These are phyloP conservation scores for Vimba vimba DNA, from an alignment of 2,113 vertebrate genomes.

Conservation along the genomic window DNA sequence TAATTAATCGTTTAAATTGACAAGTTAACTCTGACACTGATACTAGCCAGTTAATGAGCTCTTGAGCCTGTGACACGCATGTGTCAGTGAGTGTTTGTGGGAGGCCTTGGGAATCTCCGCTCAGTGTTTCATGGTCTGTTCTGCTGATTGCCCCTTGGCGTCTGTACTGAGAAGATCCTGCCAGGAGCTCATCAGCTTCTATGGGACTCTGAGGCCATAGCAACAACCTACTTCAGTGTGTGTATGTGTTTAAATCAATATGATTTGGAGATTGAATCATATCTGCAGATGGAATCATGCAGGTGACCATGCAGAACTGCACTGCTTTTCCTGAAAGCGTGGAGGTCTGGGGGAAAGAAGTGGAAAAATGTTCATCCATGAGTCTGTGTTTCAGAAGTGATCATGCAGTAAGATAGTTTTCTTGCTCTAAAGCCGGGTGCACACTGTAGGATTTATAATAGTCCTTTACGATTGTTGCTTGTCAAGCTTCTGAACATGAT, in stretches of 20 bases:
- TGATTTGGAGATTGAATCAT: not conserved
- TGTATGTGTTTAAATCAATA: conserved; percentile 7
- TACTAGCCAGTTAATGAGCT: not conserved
- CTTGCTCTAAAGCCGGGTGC: not conserved
- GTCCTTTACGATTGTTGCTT: too few relatives aligned
- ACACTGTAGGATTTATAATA: too few relatives aligned
- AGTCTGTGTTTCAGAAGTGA: not conserved
- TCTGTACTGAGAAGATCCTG: conserved; percentile 18
- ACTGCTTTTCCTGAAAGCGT: conserved; percentile 55
- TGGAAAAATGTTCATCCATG: not conserved
- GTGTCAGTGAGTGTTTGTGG: conserved; percentile 7
- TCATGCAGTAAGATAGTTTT: not conserved
- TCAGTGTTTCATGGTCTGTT: not conserved
- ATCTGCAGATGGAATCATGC: conserved; percentile 46
- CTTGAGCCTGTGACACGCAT: not conserved
- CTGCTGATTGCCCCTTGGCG: conserved; percentile 47
- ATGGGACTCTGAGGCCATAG: conserved; percentile 55
- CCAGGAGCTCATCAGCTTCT: conserved; percentile 65
- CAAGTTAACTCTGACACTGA: not conserved
- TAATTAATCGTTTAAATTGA: not conserved
- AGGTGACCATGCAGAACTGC: conserved; percentile 60
- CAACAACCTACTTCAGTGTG: conserved; percentile 7
- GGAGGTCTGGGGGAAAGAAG: conserved; percentile 51
- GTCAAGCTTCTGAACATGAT: too few relatives aligned
- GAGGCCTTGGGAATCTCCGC: not conserved